Evolutionary conservation across 2,797 vertebrate species (phyloP).

Genomic region (Pteropus rufus): DNA sequence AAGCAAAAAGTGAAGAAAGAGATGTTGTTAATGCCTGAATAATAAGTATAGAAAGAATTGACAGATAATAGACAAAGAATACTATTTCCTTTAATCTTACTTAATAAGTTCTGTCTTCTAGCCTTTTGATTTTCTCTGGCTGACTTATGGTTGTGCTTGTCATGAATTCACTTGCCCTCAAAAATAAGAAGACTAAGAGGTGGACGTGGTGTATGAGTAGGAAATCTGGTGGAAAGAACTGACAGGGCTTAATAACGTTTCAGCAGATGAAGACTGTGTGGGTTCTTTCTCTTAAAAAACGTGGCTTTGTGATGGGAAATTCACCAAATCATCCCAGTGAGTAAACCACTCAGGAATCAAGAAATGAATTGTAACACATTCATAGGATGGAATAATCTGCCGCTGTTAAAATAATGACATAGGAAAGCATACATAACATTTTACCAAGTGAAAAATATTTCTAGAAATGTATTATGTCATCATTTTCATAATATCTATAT

Average conservation of each 20-base stretch:
- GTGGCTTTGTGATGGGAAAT: neutral
- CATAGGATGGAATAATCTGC: neutral
- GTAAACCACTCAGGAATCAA: neutral
- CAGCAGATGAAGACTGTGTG: neutral
- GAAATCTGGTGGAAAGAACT: neutral
- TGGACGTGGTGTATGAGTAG: neutral
- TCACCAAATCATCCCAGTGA: neutral
- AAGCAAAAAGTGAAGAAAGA: neutral
- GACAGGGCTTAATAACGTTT: neutral
- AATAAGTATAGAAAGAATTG: neutral
- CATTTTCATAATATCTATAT: neutral
- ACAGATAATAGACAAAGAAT: neutral
- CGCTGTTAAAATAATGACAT: neutral
- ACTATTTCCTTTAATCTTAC: slow-evolving; percentile 7
- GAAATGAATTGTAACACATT: neutral
- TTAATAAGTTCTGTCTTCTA: neutral
- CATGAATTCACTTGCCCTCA: neutral
- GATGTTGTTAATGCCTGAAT: neutral
- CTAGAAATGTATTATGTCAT: neutral
- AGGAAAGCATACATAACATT: neutral
- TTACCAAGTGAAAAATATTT: neutral
- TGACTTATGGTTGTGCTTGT: neutral
- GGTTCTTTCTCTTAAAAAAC: neutral
- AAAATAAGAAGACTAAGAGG: neutral
- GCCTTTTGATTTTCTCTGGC: slow-evolving; percentile 32